These are phyloP conservation scores for Ariolimax columbianus DNA, from an alignment of 2,888 invertebrate genomes.

Conservation along the genomic window DNA sequence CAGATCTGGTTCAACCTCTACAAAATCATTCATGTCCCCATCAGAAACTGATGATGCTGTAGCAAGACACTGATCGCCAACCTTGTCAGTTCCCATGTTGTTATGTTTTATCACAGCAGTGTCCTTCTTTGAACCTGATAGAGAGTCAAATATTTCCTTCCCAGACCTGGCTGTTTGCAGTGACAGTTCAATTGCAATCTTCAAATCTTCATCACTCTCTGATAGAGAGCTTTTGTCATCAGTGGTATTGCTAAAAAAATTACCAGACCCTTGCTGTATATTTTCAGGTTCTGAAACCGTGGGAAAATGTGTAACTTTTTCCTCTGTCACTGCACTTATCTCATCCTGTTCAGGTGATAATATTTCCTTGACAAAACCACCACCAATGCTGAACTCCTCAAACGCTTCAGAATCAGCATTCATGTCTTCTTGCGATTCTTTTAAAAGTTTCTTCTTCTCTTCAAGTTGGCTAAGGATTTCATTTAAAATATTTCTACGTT, in stretches of 20 bases:
- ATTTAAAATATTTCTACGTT: slow-evolving; percentile 41
- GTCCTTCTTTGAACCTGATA: not conserved
- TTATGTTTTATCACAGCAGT: not conserved
- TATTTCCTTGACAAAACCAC: slow-evolving; percentile 21
- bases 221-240: slow-evolving; percentile 7
- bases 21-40: slow-evolving; percentile 4
- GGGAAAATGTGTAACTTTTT: not conserved
- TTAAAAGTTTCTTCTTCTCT: slow-evolving; percentile 33
- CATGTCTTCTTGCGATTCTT: not conserved
- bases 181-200: slow-evolving; percentile 60
- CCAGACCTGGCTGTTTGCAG: slow-evolving; percentile 38
- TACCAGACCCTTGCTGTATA: not conserved
- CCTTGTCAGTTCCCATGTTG: not conserved
- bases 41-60: not conserved
- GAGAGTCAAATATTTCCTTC: not conserved
- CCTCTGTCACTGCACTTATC: not conserved
- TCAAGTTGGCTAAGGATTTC: slow-evolving; percentile 40
- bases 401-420: slow-evolving; percentile 5
- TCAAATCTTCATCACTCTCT: slow-evolving; percentile 59
- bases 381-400: not conserved
- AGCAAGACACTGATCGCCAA: not conserved
- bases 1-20: not conserved
- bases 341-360: not conserved
- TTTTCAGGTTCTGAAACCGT: not conserved
- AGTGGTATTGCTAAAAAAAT: not conserved